Conservation (phyloP, 2,113 vertebrate species). For the Micromys minutus region DNA sequence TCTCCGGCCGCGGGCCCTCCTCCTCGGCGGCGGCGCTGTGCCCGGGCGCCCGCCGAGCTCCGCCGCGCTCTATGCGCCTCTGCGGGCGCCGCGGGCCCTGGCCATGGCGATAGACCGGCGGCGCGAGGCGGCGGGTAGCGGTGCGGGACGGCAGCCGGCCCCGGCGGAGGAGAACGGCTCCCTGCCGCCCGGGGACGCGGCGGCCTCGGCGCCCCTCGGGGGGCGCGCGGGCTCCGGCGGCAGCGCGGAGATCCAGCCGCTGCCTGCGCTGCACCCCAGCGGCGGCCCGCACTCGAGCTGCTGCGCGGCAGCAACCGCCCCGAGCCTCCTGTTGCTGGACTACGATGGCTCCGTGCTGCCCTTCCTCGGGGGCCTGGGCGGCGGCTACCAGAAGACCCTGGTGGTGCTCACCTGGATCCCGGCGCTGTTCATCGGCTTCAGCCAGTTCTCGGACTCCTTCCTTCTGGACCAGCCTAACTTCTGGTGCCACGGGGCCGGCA, state of each 20-base stretch:
- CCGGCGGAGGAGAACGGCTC: constrained; percentile 86
- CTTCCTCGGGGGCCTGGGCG: constrained; percentile 93
- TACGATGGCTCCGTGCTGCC: constrained; percentile 95
- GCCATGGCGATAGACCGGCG: constrained; percentile 87
- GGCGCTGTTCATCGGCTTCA: constrained; percentile 96
- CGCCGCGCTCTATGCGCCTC: constrained; percentile 75
- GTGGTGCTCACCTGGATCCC: constrained; percentile 98
- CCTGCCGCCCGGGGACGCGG: constrained; percentile 80
- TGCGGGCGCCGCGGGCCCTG: constrained; percentile 70
- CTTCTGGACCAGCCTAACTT: constrained; percentile 93
- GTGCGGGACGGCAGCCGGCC: constrained; percentile 70
- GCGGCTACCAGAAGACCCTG: constrained; percentile 92
- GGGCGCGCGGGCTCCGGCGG: constrained; percentile 56
- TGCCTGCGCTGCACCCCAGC: constrained; percentile 65
- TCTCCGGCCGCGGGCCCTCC: constrained; percentile 54
- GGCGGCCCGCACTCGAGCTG: constrained; percentile 61
- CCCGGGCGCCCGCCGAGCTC: constrained; percentile 54
- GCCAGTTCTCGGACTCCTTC: constrained; percentile 98
- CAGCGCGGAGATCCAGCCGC: constrained; percentile 83
- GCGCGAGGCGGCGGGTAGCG: constrained; percentile 82
- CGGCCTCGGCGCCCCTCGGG: constrained; percentile 72
- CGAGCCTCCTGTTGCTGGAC: constrained; percentile 91
- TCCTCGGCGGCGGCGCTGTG: constrained; percentile 61
- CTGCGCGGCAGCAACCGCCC: constrained; percentile 71
- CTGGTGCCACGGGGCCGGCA: constrained; percentile 87